Percentiles rank a stretch among this genome's conserved stretches.
phyloP scores from a whole-genome alignment of 2,113 vertebrate genomes.

The Anoplopoma fimbria region DNA sequence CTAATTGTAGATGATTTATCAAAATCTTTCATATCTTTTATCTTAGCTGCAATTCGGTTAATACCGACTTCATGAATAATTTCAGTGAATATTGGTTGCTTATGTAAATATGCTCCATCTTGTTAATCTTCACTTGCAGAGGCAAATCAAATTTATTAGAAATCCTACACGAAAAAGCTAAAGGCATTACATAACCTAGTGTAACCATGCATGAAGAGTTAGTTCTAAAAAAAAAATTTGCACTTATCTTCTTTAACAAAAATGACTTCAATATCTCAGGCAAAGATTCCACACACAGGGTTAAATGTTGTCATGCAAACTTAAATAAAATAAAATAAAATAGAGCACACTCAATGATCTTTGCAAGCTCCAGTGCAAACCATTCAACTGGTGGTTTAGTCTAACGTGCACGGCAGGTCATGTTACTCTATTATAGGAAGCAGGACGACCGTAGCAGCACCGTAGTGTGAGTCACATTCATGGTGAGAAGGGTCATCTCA shows the following conservation, averaged over 20 bases:
- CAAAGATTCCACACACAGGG: background rate
- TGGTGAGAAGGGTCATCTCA: constrained; percentile 59
- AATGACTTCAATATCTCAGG: background rate
- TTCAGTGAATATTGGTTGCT: no score
- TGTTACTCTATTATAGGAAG: constrained; percentile 39
- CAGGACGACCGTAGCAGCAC: constrained; percentile 33
- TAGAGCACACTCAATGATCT: background rate
- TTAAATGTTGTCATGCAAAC: background rate
- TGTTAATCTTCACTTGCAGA: background rate
- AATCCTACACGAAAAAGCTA: background rate
- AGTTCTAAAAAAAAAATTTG: constrained; percentile 5
- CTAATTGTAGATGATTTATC: background rate
- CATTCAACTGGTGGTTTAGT: constrained; percentile 26
- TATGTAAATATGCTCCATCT: background rate
- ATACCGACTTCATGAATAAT: background rate
- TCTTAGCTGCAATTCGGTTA: background rate
- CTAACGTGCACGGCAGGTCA: constrained; percentile 38
- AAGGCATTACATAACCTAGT: no score
- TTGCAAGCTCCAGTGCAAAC: constrained; percentile 19
- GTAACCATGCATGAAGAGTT: background rate
- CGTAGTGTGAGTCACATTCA: constrained; percentile 44
- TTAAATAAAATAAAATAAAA: background rate
- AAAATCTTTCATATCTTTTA: background rate
- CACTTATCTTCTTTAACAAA: background rate
- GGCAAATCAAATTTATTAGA: background rate